phyloP scores from a whole-genome alignment of 2,888 invertebrate genomes.

The Cheilosia scutellata region DNA sequence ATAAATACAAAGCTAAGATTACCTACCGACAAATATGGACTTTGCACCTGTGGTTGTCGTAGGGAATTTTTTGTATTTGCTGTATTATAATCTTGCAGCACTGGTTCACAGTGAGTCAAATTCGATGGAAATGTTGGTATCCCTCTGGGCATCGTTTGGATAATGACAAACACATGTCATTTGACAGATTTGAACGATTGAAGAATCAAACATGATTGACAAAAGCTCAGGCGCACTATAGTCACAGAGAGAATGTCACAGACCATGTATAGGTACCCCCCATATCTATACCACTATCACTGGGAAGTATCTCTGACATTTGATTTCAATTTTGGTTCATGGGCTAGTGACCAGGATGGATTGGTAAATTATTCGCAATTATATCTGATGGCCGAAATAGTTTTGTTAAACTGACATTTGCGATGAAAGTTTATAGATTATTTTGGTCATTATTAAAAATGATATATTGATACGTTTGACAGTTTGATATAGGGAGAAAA shows the following conservation, averaged over 20 bases:
- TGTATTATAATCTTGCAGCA: too few relatives aligned
- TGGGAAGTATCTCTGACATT: slow-evolving; percentile 51
- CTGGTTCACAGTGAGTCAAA: background rate
- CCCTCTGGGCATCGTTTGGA: slow-evolving; percentile 33
- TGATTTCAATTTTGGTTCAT: slow-evolving; percentile 14
- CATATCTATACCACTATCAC: slow-evolving; percentile 9
- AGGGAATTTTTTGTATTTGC: too few relatives aligned
- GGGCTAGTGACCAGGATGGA: background rate
- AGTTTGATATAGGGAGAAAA: too few relatives aligned
- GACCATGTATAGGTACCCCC: too few relatives aligned
- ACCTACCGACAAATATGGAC: slow-evolving; percentile 1
- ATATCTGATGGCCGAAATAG: too few relatives aligned
- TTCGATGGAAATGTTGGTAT: slow-evolving; percentile 26
- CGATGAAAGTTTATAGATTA: slow-evolving; percentile 14
- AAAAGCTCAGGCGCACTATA: too few relatives aligned
- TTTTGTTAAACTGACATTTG: slow-evolving; percentile 14
- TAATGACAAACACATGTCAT: slow-evolving; percentile 28
- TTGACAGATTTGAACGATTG: background rate
- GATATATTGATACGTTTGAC: too few relatives aligned
- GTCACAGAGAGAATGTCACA: too few relatives aligned
- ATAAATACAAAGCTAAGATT: background rate
- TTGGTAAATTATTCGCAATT: slow-evolving; percentile 1
- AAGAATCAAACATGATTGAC: too few relatives aligned
- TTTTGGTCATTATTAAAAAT: background rate
- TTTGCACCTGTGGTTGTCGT: background rate